phyloP scores from a whole-genome alignment of 2,888 invertebrate species.

The Hecatera dysodea region DNA sequence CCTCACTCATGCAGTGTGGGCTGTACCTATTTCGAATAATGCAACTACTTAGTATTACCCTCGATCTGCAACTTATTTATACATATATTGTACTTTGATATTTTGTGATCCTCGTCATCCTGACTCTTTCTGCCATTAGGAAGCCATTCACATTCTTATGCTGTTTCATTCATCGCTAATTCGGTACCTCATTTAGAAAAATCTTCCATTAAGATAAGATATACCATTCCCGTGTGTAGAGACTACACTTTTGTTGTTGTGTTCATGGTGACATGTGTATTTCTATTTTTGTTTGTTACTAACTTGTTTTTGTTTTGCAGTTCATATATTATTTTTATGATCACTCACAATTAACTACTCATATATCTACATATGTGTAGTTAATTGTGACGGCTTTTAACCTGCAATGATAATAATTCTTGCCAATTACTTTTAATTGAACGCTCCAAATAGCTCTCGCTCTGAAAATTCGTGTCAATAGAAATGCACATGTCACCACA shows the following conservation, averaged over 20 bases:
- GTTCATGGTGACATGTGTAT: too few relatives aligned
- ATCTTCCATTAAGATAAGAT: conserved; percentile 41
- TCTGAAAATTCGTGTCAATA: conserved; percentile 32
- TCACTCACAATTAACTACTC: too few relatives aligned
- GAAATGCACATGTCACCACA: conserved; percentile 3
- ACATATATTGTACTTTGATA: conserved; percentile 20
- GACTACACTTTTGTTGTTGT: conserved; percentile 1
- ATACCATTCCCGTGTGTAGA: conserved; percentile 10
- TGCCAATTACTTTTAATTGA: conserved; percentile 68
- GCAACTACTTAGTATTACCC: conserved; percentile 59
- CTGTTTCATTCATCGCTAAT: conserved; percentile 20
- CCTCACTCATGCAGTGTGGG: conserved; percentile 60
- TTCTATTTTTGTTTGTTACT: conserved; percentile 11
- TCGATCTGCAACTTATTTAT: conserved; percentile 57
- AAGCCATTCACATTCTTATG: conserved; percentile 24
- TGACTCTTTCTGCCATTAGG: conserved; percentile 24
- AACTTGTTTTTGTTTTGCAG: conserved; percentile 13
- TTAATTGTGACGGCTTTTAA: conserved; percentile 47
- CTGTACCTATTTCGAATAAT: conserved; percentile 61
- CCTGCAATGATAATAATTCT: conserved; percentile 64
- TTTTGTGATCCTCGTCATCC: conserved; percentile 16
- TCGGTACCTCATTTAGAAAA: conserved; percentile 9
- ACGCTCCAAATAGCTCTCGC: conserved; percentile 46
- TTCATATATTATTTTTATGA: conserved; percentile 7
- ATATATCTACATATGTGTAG: conserved; percentile 29